Evolutionary conservation across 2,113 vertebrate genomes (phyloP), one percentile per base, ranked within the genome.

Genomic region (Spheniscus mendiculus): DNA sequence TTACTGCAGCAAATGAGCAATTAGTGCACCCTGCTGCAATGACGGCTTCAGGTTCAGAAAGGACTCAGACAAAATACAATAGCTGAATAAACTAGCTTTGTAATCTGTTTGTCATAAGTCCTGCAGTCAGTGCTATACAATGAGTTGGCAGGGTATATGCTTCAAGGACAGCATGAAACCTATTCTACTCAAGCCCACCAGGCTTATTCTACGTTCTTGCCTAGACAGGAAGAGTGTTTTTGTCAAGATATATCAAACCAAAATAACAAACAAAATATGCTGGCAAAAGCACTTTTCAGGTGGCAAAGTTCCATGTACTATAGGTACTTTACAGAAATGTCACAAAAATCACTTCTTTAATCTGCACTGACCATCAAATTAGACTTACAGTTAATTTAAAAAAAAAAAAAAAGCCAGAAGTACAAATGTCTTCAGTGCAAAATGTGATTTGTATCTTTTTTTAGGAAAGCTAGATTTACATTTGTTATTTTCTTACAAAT

Each of bases 1-100:
- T 98, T 97, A 97, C 83, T 23, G 70, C 94, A 15, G 80, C 96
- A 98, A 97, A 98, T 96, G 95, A 98, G 95, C 96, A 98, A 97
- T 98, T 98, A 98, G 82, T 89, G 90, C 53, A 97, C 92, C 96
- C 93, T 86, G 76, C 97, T 96, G 93, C 90, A 59, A 6, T 27
- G 9, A 42, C 83, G 61, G 73, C 61, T 97, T 91, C 69, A 95
- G 93, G 77, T 58, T 94, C 87, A 90, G 95, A 96, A 90, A 94
- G 63, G 69, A 81, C 84, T 61, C 7, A 15, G n/a, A 27, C 32
- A 93, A 93, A 96, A 91, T 62, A 90, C 95, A 97, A 91, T 85
- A 94, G 71, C 47, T 50, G 92, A 96, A 96, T 96, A 97, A 95
- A 94, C 87, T 49, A 55, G 49, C 74, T 97, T 94, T 97, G 95